Evolutionary conservation across 2,888 invertebrate species (phyloP).

Genomic region (Rambutsinella grinnellia): DNA sequence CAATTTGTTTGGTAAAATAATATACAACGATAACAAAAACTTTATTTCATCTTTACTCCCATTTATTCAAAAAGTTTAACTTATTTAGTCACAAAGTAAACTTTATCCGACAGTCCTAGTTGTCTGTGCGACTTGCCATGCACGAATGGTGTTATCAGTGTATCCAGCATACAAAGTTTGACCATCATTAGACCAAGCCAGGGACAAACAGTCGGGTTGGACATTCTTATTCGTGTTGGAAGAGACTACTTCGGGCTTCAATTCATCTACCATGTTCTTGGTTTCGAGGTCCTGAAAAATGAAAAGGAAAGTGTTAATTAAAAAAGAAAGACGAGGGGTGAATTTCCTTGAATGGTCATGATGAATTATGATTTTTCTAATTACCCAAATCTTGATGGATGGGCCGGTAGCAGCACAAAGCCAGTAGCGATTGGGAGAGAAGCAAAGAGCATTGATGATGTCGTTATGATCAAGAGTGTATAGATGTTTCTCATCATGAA

Average conservation of each 20-base stretch:
- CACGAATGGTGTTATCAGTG: constrained; percentile 97
- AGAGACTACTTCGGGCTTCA: constrained; percentile 92
- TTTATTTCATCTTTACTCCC: constrained; percentile 40
- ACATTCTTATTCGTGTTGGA: constrained; percentile 81
- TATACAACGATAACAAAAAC: constrained; percentile 20
- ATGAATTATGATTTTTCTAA: constrained; percentile 64
- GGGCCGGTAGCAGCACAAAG: constrained; percentile 99
- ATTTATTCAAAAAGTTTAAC: constrained; percentile 44
- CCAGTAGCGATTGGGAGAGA: constrained; percentile 99
- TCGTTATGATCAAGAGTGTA: constrained; percentile 99
- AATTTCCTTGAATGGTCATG: not conserved
- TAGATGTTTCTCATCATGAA: constrained; percentile 99
- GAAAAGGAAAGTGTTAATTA: not conserved
- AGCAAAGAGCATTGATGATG: constrained; percentile 97
- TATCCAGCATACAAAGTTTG: constrained; percentile 99
- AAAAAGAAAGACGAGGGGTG: not conserved
- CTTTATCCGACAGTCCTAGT: constrained; percentile 53
- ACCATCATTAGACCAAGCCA: constrained; percentile 99
- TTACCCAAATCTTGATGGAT: constrained; percentile 97
- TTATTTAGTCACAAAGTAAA: not conserved
- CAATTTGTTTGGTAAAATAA: not conserved
- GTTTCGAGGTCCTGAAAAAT: constrained; percentile 97
- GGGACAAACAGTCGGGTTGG: constrained; percentile 94
- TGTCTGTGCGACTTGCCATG: constrained; percentile 88
- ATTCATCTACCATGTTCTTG: constrained; percentile 99